Percentiles rank a stretch among this genome's conserved stretches.
These are phyloP conservation scores for Mimumesa dahlbomi DNA, from an alignment of 2,888 invertebrate species.

Conservation along the genomic window DNA sequence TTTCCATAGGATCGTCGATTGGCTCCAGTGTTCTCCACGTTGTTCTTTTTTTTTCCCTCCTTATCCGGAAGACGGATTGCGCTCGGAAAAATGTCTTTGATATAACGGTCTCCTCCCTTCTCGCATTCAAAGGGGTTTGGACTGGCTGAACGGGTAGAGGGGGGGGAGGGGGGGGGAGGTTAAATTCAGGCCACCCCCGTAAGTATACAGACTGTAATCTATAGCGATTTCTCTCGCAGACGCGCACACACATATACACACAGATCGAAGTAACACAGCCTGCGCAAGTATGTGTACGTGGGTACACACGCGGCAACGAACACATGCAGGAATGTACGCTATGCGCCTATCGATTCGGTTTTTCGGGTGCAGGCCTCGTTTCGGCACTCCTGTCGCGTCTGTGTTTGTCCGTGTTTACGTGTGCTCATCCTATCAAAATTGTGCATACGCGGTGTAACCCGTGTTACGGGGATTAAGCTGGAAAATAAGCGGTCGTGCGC, in stretches of 20 bases:
- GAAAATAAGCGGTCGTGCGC: not conserved
- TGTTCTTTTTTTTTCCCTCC: constrained; percentile 28
- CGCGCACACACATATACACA: constrained; percentile 24
- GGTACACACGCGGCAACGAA: constrained; percentile 32
- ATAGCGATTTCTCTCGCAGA: constrained; percentile 53
- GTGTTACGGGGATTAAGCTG: constrained; percentile 37
- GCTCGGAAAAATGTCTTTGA: constrained; percentile 72
- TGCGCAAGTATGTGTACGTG: constrained; percentile 27
- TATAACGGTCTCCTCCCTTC: constrained; percentile 58
- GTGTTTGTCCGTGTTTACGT: constrained; percentile 42
- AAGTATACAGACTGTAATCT: constrained; percentile 74
- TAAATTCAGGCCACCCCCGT: constrained; percentile 76
- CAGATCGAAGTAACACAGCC: constrained; percentile 25
- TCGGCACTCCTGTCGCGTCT: constrained; percentile 61
- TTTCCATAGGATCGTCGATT: constrained; percentile 35
- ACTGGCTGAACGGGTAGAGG: constrained; percentile 28
- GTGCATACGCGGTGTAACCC: constrained; percentile 37
- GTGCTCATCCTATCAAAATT: constrained; percentile 56
- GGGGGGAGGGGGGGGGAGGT: constrained; percentile 63
- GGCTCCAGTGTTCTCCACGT: constrained; percentile 33
- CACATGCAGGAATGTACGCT: constrained; percentile 65
- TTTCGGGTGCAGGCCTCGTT: constrained; percentile 78
- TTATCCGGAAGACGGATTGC: constrained; percentile 47
- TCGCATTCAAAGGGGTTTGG: constrained; percentile 57
- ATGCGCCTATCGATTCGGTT: constrained; percentile 79